phyloP scores from a whole-genome alignment of 2,888 invertebrate species.

The Hemaris fuciformis region DNA sequence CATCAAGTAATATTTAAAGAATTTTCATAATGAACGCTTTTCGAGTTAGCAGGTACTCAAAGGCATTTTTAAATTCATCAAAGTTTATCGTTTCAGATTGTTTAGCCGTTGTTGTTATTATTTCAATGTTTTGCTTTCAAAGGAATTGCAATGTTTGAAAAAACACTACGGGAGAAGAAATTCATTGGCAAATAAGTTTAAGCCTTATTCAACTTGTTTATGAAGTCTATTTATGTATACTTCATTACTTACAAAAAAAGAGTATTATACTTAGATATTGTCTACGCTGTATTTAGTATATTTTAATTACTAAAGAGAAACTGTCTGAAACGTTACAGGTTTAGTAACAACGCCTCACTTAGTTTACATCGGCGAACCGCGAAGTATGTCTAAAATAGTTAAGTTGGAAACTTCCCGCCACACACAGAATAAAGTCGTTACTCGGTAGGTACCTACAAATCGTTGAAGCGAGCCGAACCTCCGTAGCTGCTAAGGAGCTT shows the following conservation, averaged over 20 bases:
- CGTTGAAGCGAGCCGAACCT: slow-evolving; percentile 30
- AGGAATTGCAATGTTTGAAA: not conserved
- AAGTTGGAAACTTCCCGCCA: not conserved
- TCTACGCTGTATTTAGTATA: not conserved
- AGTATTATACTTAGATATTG: not conserved
- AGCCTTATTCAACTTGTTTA: too few relatives aligned
- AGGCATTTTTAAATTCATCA: slow-evolving; percentile 17
- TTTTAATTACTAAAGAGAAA: not conserved
- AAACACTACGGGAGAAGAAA: not conserved
- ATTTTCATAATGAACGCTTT: slow-evolving; percentile 60
- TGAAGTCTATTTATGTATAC: not conserved
- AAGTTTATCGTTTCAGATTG: not conserved
- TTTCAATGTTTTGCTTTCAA: not conserved
- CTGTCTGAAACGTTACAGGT: not conserved
- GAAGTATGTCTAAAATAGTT: not conserved
- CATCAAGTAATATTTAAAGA: slow-evolving; percentile 52
- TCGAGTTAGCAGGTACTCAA: slow-evolving; percentile 46
- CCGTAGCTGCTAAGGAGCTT: slow-evolving; percentile 62
- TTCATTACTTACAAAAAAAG: not conserved
- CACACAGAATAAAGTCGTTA: slow-evolving; percentile 37
- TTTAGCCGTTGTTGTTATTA: not conserved
- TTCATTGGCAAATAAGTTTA: not conserved
- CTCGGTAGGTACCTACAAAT: slow-evolving; percentile 32
- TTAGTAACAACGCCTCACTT: not conserved
- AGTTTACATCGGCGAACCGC: not conserved